Evolutionary conservation across 2,888 invertebrate species (phyloP).

Genomic region (Trichogramma dendrolimi): DNA sequence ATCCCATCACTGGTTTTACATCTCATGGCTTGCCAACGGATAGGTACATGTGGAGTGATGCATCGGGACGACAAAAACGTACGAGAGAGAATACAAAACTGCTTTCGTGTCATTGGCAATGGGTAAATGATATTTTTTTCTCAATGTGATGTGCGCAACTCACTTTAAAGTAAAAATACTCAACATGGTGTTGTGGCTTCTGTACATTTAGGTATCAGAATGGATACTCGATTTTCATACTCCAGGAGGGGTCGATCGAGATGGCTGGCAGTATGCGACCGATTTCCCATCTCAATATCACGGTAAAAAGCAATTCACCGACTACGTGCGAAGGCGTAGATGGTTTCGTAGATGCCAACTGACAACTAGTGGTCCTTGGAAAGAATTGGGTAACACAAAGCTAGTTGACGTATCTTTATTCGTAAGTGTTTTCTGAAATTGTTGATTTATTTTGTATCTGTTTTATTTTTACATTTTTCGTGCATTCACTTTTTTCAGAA

Average conservation of each 20-base stretch:
- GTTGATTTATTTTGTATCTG: background rate
- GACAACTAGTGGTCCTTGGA: conserved; percentile 83
- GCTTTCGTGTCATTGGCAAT: conserved; percentile 83
- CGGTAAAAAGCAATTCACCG: conserved; percentile 79
- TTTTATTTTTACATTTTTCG: background rate
- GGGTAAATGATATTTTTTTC: conserved; percentile 57
- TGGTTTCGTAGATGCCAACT: conserved; percentile 83
- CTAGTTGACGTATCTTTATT: conserved; percentile 75
- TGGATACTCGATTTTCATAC: conserved; percentile 91
- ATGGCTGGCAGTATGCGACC: conserved; percentile 93
- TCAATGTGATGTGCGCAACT: background rate
- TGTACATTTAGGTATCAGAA: conserved; percentile 66
- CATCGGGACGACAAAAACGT: conserved; percentile 76
- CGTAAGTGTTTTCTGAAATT: conserved; percentile 49
- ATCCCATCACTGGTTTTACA: conserved; percentile 84
- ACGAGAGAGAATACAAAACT: conserved; percentile 83
- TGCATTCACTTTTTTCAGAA: conserved; percentile 7
- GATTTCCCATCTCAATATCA: conserved; percentile 88
- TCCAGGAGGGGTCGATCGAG: conserved; percentile 82
- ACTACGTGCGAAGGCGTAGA: conserved; percentile 78
- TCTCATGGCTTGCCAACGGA: conserved; percentile 82
- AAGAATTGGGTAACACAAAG: conserved; percentile 80
- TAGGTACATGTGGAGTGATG: conserved; percentile 88
- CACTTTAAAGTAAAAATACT: background rate
- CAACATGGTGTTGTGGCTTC: conserved; percentile 3